Evolutionary conservation across 2,113 vertebrate genomes (phyloP), one percentile per base, ranked within the genome.

Genomic region (Ondatra zibethicus): DNA sequence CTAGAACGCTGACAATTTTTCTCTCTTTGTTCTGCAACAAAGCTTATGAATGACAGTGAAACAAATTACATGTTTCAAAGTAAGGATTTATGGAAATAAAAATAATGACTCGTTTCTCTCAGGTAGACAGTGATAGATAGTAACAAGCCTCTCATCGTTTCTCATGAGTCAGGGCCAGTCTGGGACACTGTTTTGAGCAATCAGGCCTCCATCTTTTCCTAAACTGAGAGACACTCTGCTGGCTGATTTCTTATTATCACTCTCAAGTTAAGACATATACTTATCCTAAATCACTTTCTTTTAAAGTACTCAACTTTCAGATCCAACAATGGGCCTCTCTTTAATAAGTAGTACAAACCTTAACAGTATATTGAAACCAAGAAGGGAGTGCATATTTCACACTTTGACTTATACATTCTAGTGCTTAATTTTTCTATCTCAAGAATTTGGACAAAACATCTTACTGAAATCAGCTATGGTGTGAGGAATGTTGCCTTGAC

Each of bases 61-160:
- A 88, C 13, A 94, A 96, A 94, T 89, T 63, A 78, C 55, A 19
- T 52, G 89, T 72, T 89, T 75, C 50, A 96, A 75, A 91, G 45
- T 61, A 81, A 95, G 36, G 16, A 78, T 63, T 94, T 81, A 80
- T 87, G 58, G 95, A 96, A 91, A 97, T 87, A 93, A 93, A 88
- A 95, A 81, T 58, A 72, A 39, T 96, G 95, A 87, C 76, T 96
- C 39, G 81, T 82, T 96, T 90, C 77, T 95, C 47, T 88, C 29
- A 95, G 87, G 2, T 93, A 13, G 88, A 61, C 89, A 96, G 80
- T 88, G 45, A 93, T 68, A 75, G 61, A 90, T 82, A 39, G 94
- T 81, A 87, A 90, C n/a, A 96, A 88, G 39, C 31, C 29, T 47
- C 76, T 92, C 21, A 88, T 3, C 31, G 36, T 93, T 96, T 93